Percentiles rank a stretch among this genome's conserved stretches.
These are phyloP conservation scores for Acrobasis repandana DNA, from an alignment of 2,888 invertebrate genomes.

Conservation along the genomic window DNA sequence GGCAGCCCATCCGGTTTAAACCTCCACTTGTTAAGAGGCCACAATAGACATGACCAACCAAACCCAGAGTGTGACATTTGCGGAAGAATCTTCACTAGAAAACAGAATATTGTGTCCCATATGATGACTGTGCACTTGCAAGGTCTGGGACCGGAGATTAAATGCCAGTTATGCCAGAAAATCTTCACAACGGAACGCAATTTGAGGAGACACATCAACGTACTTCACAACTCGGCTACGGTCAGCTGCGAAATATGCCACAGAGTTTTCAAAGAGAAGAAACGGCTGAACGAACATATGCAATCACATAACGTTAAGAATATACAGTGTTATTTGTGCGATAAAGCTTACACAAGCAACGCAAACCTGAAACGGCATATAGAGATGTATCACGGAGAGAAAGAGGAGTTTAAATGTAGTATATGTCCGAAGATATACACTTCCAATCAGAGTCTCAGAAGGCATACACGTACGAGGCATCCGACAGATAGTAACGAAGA, in stretches of 20 bases:
- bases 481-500: constrained; percentile 41
- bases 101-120: constrained; percentile 66
- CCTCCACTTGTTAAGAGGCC: constrained; percentile 55
- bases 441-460: constrained; percentile 59
- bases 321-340: constrained; percentile 54
- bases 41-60: constrained; percentile 54
- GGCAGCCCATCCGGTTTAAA: constrained; percentile 58
- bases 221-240: constrained; percentile 56
- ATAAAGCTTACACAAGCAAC: constrained; percentile 57
- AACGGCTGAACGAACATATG: constrained; percentile 56
- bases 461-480: constrained; percentile 52
- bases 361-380: constrained; percentile 61
- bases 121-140: constrained; percentile 66
- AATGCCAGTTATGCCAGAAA: constrained; percentile 54
- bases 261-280: constrained; percentile 56
- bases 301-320: constrained; percentile 47
- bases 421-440: constrained; percentile 66
- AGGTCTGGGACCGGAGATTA: constrained; percentile 46
- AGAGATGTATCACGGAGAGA: constrained; percentile 59
- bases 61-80: constrained; percentile 69
- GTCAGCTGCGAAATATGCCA: constrained; percentile 56
- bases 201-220: constrained; percentile 57
- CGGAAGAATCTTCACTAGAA: constrained; percentile 63
- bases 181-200: constrained; percentile 60
- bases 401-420: constrained; percentile 54